phyloP scores from a whole-genome alignment of 2,797 vertebrate genomes.

The Nyctalus aviator region DNA sequence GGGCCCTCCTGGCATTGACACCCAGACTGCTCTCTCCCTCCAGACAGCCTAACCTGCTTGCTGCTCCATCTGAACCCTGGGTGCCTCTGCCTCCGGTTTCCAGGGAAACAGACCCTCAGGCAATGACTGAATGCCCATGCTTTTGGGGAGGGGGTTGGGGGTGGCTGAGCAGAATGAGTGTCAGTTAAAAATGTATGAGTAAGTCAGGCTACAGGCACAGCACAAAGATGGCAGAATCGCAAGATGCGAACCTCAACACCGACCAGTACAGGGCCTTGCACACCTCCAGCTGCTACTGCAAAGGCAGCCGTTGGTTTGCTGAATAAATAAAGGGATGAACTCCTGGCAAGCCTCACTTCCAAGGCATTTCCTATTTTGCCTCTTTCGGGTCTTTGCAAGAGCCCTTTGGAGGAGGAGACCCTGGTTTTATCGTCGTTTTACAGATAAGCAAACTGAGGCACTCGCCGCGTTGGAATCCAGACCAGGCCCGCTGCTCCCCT shows the following conservation, averaged over 20 bases:
- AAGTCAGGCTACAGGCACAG: background rate
- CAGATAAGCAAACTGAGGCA: background rate
- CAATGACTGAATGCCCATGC: background rate
- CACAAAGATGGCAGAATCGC: too few relatives aligned
- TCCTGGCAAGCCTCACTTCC: fast-evolving
- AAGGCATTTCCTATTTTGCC: background rate
- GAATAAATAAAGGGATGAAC: background rate
- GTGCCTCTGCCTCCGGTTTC: background rate
- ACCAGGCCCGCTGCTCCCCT: too few relatives aligned
- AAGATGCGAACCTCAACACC: background rate
- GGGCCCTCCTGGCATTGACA: background rate
- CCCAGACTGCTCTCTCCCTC: background rate
- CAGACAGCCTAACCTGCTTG: background rate
- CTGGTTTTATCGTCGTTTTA: background rate
- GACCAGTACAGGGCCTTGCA: fast-evolving
- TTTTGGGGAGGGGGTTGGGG: too few relatives aligned
- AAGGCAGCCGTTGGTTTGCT: background rate
- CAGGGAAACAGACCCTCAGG: background rate
- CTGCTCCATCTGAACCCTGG: background rate
- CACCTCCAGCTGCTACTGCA: background rate
- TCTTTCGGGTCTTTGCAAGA: background rate
- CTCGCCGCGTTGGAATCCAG: background rate
- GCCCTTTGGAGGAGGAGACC: background rate
- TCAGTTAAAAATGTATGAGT: background rate
- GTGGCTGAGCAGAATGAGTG: background rate